A percentile compares a stretch with the other conserved stretches of the same genome.
These are phyloP conservation scores for Sander vitreus DNA, from an alignment of 2,113 vertebrate species.

Conservation along the genomic window DNA sequence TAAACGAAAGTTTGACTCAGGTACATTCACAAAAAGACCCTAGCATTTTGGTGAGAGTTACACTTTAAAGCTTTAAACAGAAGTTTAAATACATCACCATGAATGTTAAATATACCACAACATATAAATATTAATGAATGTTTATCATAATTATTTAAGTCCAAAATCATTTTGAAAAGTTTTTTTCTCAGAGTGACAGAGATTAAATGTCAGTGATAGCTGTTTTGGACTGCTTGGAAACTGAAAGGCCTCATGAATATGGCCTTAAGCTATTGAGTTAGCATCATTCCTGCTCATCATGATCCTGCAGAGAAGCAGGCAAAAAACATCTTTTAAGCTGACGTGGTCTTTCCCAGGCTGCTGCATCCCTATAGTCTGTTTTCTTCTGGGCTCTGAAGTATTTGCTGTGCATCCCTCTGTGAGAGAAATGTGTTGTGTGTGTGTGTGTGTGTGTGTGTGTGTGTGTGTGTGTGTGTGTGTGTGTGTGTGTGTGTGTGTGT, in stretches of 20 bases:
- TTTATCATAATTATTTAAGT: not conserved
- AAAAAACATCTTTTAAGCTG: not conserved
- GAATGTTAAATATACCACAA: not conserved
- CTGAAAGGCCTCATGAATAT: not conserved
- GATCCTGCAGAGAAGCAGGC: slow-evolving; percentile 5
- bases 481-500: too few relatives aligned
- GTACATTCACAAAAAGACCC: too few relatives aligned
- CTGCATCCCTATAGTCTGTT: slow-evolving; percentile 5
- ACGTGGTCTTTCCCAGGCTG: not conserved
- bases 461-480: not conserved
- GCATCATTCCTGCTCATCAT: slow-evolving; percentile 26
- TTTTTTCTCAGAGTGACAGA: not conserved
- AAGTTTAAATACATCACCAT: not conserved
- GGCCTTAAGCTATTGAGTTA: not conserved
- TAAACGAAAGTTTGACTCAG: too few relatives aligned
- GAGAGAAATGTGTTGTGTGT: slow-evolving; percentile 41
- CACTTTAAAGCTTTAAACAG: not conserved
- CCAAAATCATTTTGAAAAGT: not conserved
- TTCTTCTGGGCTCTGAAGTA: not conserved
- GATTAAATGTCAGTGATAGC: not conserved
- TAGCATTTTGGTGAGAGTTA: too few relatives aligned
- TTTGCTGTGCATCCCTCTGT: slow-evolving; percentile 20
- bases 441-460: slow-evolving; percentile 41
- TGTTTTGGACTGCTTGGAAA: not conserved
- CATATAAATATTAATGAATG: not conserved